These are phyloP conservation scores for Drosophila saltans DNA, from an alignment of 1,140 invertebrate species.

Conservation along the genomic window DNA sequence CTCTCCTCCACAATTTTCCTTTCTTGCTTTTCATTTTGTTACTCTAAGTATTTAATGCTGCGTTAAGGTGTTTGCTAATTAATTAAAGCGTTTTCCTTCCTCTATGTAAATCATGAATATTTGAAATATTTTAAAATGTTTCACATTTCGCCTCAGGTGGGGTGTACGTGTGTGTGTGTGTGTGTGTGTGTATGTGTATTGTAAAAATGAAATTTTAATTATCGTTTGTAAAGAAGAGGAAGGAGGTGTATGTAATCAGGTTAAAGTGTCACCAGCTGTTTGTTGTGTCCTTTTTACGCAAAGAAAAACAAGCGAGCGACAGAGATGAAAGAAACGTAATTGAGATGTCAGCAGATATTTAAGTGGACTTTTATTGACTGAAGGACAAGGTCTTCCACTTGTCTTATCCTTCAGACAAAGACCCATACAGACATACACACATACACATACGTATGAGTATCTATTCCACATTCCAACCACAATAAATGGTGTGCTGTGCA, in stretches of 20 bases:
- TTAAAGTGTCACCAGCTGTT: conserved; percentile 17
- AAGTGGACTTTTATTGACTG: conserved; percentile 79
- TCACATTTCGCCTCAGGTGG: not conserved
- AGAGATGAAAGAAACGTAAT: conserved; percentile 73
- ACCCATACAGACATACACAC: not conserved
- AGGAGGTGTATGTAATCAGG: conserved; percentile 11
- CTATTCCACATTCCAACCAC: conserved; percentile 40
- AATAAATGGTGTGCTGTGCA: conserved; percentile 54
- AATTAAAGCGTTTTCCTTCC: conserved; percentile 23
- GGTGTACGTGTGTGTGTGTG: not conserved
- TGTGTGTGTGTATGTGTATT: not conserved
- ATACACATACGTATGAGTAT: not conserved
- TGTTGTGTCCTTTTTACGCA: not conserved
- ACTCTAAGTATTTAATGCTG: conserved; percentile 15
- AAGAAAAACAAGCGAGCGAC: conserved; percentile 18
- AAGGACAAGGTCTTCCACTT: conserved; percentile 32
- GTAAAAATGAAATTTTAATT: conserved; percentile 48
- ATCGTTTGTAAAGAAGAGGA: conserved; percentile 31
- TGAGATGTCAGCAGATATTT: conserved; percentile 79
- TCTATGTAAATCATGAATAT: conserved; percentile 15
- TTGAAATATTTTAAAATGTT: conserved; percentile 38
- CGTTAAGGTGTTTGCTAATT: conserved; percentile 24
- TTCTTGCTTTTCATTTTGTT: not conserved
- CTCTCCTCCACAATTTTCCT: not conserved
- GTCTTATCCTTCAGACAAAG: conserved; percentile 23